Percentiles rank a stretch among this genome's conserved stretches.
phyloP scores from a whole-genome alignment of 2,888 invertebrate species.

The Tupiocoris notatus region DNA sequence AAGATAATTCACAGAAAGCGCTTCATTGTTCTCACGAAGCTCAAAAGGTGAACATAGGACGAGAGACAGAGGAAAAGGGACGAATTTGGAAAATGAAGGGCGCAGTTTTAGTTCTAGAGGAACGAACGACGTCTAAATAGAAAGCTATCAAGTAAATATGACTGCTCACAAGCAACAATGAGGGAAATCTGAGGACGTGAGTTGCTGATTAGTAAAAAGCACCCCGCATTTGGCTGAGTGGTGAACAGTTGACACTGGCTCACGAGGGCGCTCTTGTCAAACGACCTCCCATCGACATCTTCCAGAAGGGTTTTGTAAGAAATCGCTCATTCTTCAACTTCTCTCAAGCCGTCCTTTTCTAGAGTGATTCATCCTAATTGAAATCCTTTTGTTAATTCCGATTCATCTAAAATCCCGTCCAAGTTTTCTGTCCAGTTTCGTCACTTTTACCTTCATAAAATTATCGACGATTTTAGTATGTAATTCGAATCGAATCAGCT shows the following conservation, averaged over 20 bases:
- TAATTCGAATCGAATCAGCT: too few relatives aligned
- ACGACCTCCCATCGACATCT: neutral
- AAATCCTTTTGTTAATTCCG: conserved; percentile 17
- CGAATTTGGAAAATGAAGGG: neutral
- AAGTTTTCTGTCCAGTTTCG: neutral
- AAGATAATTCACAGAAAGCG: neutral
- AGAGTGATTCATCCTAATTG: conserved; percentile 37
- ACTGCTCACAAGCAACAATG: conserved; percentile 26
- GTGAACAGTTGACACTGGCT: neutral
- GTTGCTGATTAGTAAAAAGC: conserved; percentile 34
- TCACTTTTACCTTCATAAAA: too few relatives aligned
- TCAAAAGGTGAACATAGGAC: too few relatives aligned
- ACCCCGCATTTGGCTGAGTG: conserved; percentile 36
- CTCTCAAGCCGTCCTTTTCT: conserved; percentile 12
- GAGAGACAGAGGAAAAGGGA: neutral
- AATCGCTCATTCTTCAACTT: conserved; percentile 34
- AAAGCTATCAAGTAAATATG: conserved; percentile 38
- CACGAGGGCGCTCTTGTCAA: neutral
- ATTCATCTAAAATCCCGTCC: conserved; percentile 31
- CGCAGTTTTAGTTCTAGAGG: neutral
- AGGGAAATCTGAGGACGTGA: conserved; percentile 28
- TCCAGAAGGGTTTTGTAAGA: conserved; percentile 16
- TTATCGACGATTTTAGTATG: too few relatives aligned
- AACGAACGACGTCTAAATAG: conserved; percentile 8
- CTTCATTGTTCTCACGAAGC: conserved; percentile 3